Percentiles rank a stretch among this genome's conserved stretches.
These are phyloP conservation scores for Aphidius ervi DNA, from an alignment of 1,140 invertebrate genomes.

Conservation along the genomic window DNA sequence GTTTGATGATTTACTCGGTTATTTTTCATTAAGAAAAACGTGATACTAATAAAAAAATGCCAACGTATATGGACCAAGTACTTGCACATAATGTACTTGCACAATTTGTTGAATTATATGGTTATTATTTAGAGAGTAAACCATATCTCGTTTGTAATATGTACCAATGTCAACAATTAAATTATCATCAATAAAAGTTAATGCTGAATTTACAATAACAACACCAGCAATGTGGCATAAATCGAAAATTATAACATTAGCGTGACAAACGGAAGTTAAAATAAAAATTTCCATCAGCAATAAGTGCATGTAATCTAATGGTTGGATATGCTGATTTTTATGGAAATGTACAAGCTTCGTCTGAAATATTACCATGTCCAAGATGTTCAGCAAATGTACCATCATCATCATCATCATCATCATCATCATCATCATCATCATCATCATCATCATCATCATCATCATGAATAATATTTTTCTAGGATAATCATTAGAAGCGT, in stretches of 20 bases:
- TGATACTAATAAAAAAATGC: constrained; percentile 59
- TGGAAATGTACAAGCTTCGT: constrained; percentile 72
- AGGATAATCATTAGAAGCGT: too few relatives aligned
- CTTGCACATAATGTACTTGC: constrained; percentile 87
- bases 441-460: too few relatives aligned
- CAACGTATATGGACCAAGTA: constrained; percentile 79
- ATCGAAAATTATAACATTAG: constrained; percentile 84
- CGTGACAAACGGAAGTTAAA: constrained; percentile 91
- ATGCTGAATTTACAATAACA: constrained; percentile 96
- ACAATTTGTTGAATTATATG: constrained; percentile 90
- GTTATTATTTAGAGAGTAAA: constrained; percentile 94
- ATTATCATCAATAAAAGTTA: constrained; percentile 86
- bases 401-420: too few relatives aligned
- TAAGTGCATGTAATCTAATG: constrained; percentile 98
- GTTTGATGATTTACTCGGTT: constrained; percentile 93
- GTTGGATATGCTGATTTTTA: constrained; percentile 98
- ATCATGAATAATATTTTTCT: too few relatives aligned
- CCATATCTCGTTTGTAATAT: constrained; percentile 96
- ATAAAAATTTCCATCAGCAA: constrained; percentile 94
- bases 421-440: too few relatives aligned
- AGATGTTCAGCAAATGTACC: constrained; percentile 93
- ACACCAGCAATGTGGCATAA: constrained; percentile 95
- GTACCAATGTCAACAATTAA: constrained; percentile 89
- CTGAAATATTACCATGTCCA: constrained; percentile 93
- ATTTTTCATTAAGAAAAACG: constrained; percentile 82